Conservation (phyloP, 2,113 vertebrate species). For the Ceyx melanurus region DNA sequence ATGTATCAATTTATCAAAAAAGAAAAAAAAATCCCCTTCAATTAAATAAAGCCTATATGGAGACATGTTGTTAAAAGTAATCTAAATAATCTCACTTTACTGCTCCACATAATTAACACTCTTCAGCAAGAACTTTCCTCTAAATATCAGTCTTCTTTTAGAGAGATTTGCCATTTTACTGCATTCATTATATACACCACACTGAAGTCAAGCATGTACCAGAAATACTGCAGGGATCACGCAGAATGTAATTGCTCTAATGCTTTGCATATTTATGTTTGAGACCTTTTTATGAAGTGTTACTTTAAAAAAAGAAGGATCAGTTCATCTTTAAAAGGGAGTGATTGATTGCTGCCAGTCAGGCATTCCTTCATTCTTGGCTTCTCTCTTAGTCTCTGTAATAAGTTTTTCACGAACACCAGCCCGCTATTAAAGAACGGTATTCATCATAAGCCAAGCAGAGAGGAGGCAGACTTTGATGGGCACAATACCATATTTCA, state of each 20-base stretch:
- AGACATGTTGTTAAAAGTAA: constrained; percentile 55
- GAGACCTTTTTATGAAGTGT: constrained; percentile 76
- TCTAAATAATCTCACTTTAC: constrained; percentile 65
- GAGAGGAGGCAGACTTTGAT: constrained; percentile 83
- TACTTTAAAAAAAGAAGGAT: constrained; percentile 76
- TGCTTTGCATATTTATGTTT: constrained; percentile 75
- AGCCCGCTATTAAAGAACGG: constrained; percentile 88
- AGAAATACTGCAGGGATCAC: constrained; percentile 56
- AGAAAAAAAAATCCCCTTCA: neutral
- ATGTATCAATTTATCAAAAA: neutral
- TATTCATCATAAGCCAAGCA: constrained; percentile 91
- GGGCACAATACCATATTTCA: constrained; percentile 87
- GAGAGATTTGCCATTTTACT: constrained; percentile 70
- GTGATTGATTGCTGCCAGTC: constrained; percentile 96
- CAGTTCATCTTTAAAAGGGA: constrained; percentile 78
- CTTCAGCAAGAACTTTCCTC: constrained; percentile 63
- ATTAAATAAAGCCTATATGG: neutral
- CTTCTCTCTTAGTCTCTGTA: constrained; percentile 81
- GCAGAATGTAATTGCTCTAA: constrained; percentile 62
- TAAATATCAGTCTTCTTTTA: constrained; percentile 69
- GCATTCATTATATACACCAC: constrained; percentile 65
- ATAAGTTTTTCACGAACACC: constrained; percentile 87
- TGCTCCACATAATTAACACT: constrained; percentile 69
- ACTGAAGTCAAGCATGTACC: constrained; percentile 44
- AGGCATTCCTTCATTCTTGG: constrained; percentile 84